Evolutionary conservation across 2,797 vertebrate species (phyloP), one percentile per base, ranked within the genome.

Genomic region (Sternarchorhynchus goeldii): DNA sequence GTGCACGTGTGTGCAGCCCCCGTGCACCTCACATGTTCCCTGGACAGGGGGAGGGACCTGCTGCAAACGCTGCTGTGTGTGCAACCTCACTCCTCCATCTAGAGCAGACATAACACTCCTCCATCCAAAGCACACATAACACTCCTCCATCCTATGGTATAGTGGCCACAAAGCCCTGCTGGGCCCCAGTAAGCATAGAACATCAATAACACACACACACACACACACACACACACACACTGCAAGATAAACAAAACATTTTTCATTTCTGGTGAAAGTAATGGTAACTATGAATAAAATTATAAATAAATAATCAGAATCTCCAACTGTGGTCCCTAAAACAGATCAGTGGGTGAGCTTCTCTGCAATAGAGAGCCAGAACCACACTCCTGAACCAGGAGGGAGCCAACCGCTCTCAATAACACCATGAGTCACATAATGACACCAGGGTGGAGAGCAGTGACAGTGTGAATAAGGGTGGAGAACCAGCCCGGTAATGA

Each of bases 1-100:
- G 85, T 88, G 85, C 72, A 82, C 84, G 86, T 83, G 81, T 82
- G 76, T 83, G 68, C 78, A 63, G 31, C 62, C 72, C 75, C 79
- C 50, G 67, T 71, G 31, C 63, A 41, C 74, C 85, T 86, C 86
- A 83, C 76, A 76, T 84, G 83, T 64, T 34, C 74, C 60, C 76
- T 59, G 25, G 45, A 73, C 67, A 65, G 36, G 75, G 50, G 70
- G 20, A 55, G 64, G 76, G 25, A 25, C 32, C 41, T 4, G 78
- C 55, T 41, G 67, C 62, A 74, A 84, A 82, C 73, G 34, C 74
- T 81, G 82, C 82, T 84, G 68, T 76, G 68, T 87, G 32, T 75
- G 84, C 82, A 86, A 81, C 62, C 25, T 25, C 25, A 81, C 76
- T 82, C 77, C 79, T 74, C 66, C 62, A 82, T 69, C 73, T 73